Conservation (phyloP, 2,888 invertebrate species). For the Drosophila paracracens region DNA sequence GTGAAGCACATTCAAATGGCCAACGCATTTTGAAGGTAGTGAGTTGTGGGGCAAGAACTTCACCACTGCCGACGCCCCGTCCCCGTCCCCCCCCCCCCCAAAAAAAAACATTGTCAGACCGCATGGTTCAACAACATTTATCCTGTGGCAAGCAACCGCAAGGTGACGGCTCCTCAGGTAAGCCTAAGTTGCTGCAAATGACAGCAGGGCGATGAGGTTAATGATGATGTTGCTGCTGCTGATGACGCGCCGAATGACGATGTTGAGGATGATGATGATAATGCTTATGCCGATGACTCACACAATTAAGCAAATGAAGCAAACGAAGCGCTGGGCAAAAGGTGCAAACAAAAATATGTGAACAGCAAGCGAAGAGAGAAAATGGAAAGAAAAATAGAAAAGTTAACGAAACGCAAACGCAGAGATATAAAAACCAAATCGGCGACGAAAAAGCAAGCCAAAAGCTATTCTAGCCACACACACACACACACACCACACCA, state of each 20-base stretch:
- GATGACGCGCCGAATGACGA: background rate
- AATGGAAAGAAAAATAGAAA: slow-evolving; percentile 2
- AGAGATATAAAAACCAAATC: slow-evolving; percentile 40
- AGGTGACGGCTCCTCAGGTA: slow-evolving; percentile 53
- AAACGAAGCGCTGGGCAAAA: slow-evolving; percentile 46
- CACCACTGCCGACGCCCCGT: background rate
- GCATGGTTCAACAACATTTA: slow-evolving; percentile 74
- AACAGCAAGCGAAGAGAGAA: background rate
- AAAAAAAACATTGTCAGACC: slow-evolving; percentile 36
- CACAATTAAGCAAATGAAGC: slow-evolving; percentile 83
- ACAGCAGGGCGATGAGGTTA: slow-evolving; percentile 1
- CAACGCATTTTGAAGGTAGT: slow-evolving; percentile 11
- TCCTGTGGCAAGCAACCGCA: slow-evolving; percentile 45
- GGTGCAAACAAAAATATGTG: slow-evolving; percentile 13
- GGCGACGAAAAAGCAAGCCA: slow-evolving; percentile 22
- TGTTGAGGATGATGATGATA: slow-evolving; percentile 4
- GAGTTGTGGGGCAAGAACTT: slow-evolving; percentile 16
- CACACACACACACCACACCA: slow-evolving; percentile 13
- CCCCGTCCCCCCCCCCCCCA: background rate
- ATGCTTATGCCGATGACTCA: slow-evolving; percentile 68
- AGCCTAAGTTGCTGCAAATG: slow-evolving; percentile 18
- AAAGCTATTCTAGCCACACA: slow-evolving; percentile 25
- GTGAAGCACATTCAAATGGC: slow-evolving; percentile 1
- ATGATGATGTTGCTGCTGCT: background rate
- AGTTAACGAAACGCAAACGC: slow-evolving; percentile 29